A percentile compares a stretch with the other conserved stretches of the same genome.
Evolutionary conservation across 1,140 invertebrate genomes (phyloP).

Genomic region (Pararge aegeria): DNA sequence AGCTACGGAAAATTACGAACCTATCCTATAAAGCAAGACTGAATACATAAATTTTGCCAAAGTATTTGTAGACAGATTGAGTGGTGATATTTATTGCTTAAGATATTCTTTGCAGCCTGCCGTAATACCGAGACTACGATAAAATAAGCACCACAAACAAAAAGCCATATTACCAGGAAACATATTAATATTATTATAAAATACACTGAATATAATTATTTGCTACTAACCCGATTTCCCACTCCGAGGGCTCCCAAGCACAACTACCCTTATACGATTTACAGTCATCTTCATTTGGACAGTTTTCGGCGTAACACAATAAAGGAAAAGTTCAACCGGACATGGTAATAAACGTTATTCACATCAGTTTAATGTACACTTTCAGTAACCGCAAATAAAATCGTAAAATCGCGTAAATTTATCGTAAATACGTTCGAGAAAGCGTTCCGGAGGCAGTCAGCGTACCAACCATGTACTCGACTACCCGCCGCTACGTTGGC

Average conservation of each 20-base stretch:
- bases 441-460: slow-evolving; percentile 36
- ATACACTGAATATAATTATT: not conserved
- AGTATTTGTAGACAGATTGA: too few relatives aligned
- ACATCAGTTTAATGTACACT: slow-evolving; percentile 45
- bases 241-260: slow-evolving; percentile 84
- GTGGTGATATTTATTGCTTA: too few relatives aligned
- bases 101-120: too few relatives aligned
- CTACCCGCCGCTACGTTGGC: slow-evolving; percentile 52
- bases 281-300: slow-evolving; percentile 80
- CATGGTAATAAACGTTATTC: slow-evolving; percentile 41
- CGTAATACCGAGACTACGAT: too few relatives aligned
- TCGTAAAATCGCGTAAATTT: slow-evolving; percentile 30
- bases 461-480: slow-evolving; percentile 39
- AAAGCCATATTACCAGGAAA: too few relatives aligned
- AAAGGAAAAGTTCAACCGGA: slow-evolving; percentile 41
- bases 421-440: slow-evolving; percentile 69
- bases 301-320: slow-evolving; percentile 50
- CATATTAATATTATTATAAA: not conserved
- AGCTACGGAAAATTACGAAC: too few relatives aligned
- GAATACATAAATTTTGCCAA: too few relatives aligned
- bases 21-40: too few relatives aligned
- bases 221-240: slow-evolving; percentile 84
- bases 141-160: too few relatives aligned
- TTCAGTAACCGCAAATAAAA: slow-evolving; percentile 44
- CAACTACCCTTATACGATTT: slow-evolving; percentile 86